These are phyloP conservation scores for Stenolophus ochropezus DNA, from an alignment of 2,888 invertebrate genomes.

Conservation along the genomic window DNA sequence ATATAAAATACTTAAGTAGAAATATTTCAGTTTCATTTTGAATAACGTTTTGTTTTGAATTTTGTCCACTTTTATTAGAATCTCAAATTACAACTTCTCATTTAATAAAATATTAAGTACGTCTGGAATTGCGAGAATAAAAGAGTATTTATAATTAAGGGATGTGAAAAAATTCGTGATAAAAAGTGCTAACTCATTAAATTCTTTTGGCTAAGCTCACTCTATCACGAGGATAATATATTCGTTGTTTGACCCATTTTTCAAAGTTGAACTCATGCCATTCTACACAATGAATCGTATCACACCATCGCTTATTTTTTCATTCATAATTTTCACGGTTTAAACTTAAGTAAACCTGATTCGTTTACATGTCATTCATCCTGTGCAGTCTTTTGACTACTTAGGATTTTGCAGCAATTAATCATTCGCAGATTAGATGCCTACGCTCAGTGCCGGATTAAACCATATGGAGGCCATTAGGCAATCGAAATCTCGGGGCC, in stretches of 20 bases:
- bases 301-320: constrained; percentile 11
- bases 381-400: constrained; percentile 1
- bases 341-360: constrained; percentile 36
- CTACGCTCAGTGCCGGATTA: too few relatives aligned
- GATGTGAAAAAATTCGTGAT: neutral
- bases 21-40: too few relatives aligned
- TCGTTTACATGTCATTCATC: constrained; percentile 10
- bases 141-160: neutral
- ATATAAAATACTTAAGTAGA: too few relatives aligned
- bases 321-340: constrained; percentile 22
- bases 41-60: too few relatives aligned
- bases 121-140: neutral
- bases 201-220: neutral
- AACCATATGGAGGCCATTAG: too few relatives aligned
- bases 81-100: too few relatives aligned
- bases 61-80: too few relatives aligned
- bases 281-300: constrained; percentile 32
- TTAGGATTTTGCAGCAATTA: constrained; percentile 9
- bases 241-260: constrained; percentile 43
- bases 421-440: constrained; percentile 22
- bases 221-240: constrained; percentile 34
- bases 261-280: constrained; percentile 35
- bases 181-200: constrained; percentile 35
- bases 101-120: constrained; percentile 1
- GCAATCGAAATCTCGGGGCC: too few relatives aligned